Conservation (phyloP, 2,797 vertebrate genomes). For the Galagoides demidoff region DNA sequence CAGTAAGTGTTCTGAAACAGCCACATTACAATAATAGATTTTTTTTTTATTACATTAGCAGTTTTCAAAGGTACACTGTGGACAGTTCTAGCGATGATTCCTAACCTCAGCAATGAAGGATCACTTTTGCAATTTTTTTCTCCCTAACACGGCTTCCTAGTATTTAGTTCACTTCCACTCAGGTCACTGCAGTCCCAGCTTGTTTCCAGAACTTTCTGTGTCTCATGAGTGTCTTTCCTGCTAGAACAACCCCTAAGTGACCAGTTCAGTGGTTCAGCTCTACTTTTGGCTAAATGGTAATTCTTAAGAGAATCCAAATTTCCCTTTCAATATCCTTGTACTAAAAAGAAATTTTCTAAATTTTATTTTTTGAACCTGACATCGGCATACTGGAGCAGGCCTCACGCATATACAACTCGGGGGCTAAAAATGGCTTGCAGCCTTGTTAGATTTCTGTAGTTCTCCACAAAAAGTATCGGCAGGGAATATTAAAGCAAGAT, state of each 20-base stretch:
- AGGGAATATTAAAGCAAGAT: not conserved
- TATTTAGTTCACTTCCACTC: not conserved
- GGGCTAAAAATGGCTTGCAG: not conserved
- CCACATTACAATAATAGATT: not conserved
- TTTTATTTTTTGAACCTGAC: not conserved
- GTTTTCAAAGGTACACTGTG: not conserved
- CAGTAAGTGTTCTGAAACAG: not conserved
- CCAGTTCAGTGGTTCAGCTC: not conserved
- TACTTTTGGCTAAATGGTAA: not conserved
- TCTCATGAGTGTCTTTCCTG: not conserved
- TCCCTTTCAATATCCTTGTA: not conserved
- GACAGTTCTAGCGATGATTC: not conserved
- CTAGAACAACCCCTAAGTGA: not conserved
- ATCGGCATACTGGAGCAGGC: not conserved
- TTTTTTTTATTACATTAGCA: not conserved
- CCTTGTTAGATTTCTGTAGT: not conserved
- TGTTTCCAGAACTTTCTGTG: not conserved
- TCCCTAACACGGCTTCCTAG: not conserved
- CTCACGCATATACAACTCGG: not conserved
- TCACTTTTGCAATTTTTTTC: not conserved
- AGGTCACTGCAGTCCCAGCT: not conserved
- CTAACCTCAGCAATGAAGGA: not conserved
- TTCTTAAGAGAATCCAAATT: not conserved
- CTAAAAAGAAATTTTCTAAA: not conserved
- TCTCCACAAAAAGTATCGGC: not conserved